phyloP scores from a whole-genome alignment of 2,113 vertebrate genomes.

The Oncorhynchus clarkii region DNA sequence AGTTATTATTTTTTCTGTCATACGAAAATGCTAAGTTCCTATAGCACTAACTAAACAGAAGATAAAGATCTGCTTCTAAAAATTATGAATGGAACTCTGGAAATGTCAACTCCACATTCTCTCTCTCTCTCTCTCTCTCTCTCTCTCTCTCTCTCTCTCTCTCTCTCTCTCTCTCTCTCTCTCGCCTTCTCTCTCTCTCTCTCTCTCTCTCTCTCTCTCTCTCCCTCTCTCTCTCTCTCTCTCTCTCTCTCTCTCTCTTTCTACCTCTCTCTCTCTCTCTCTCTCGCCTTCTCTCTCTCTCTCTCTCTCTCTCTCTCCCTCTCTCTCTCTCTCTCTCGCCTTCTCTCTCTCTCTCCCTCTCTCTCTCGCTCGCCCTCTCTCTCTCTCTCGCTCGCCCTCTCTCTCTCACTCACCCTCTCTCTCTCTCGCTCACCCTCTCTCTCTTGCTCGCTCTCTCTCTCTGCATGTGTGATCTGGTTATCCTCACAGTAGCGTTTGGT shows the following conservation, averaged over 20 bases:
- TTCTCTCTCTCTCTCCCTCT: neutral
- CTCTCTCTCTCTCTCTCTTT: neutral
- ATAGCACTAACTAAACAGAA: neutral
- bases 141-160: neutral
- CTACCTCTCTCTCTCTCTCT: neutral
- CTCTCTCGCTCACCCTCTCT: neutral
- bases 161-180: neutral
- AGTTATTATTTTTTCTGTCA: neutral
- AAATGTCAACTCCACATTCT: neutral
- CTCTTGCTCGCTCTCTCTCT: neutral
- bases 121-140: neutral
- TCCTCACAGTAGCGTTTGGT: conserved; percentile 59
- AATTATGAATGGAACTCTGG: neutral
- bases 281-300: neutral
- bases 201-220: neutral
- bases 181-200: neutral
- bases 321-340: neutral
- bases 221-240: neutral
- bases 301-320: neutral
- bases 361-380: neutral
- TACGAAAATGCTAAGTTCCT: neutral
- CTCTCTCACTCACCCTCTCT: neutral
- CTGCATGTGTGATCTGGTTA: conserved; percentile 50
- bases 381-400: neutral
- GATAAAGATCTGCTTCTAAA: neutral